Conservation (phyloP, 2,113 vertebrate genomes). For the Lepus americanus region DNA sequence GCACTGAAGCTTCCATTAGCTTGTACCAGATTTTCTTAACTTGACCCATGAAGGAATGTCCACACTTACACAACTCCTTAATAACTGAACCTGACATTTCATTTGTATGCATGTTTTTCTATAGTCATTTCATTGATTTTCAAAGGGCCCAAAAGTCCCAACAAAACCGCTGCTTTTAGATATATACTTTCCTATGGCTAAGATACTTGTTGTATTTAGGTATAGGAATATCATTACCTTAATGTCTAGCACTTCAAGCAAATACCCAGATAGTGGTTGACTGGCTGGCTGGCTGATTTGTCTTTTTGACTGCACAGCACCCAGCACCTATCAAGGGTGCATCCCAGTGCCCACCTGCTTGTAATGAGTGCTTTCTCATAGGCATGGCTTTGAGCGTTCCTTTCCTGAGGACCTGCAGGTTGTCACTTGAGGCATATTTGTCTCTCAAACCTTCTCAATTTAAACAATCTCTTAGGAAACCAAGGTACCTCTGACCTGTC, state of each 20-base stretch:
- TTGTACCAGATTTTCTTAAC: background rate
- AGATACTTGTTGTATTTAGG: background rate
- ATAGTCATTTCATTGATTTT: background rate
- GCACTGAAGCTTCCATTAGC: background rate
- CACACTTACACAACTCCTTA: background rate
- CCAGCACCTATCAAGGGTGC: background rate
- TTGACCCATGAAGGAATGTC: background rate
- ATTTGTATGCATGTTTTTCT: background rate
- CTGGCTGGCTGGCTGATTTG: background rate
- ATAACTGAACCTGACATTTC: background rate
- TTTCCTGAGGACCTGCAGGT: background rate
- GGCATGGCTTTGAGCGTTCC: background rate
- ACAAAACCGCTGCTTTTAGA: background rate
- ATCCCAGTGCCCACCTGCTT: fast-evolving
- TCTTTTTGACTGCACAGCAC: background rate
- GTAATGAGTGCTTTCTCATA: background rate
- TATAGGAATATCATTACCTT: background rate
- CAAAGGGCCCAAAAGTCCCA: background rate
- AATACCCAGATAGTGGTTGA: background rate
- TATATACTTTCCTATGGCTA: background rate
- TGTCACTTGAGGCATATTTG: background rate
- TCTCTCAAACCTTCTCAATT: background rate
- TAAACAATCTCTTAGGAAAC: background rate
- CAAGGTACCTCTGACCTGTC: background rate
- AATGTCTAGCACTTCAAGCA: background rate